Evolutionary conservation across 2,888 invertebrate species (phyloP).

Genomic region (Keiferia lycopersicella): DNA sequence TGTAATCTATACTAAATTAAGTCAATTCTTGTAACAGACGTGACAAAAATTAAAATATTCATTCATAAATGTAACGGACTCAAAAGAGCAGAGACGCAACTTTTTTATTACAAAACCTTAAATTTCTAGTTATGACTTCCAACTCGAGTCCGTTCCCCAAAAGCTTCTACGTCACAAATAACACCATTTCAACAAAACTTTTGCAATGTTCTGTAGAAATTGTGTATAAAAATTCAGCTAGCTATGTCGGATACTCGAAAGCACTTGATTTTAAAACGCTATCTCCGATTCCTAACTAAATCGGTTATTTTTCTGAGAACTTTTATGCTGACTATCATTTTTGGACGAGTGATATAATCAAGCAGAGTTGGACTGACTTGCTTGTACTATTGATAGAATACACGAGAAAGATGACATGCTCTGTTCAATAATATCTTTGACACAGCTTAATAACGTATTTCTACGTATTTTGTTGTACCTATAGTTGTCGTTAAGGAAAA

Average conservation of each 20-base stretch:
- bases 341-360: not conserved
- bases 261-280: constrained; percentile 17
- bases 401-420: too few species aligned
- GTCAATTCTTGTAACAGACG: too few species aligned
- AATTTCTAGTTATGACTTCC: not conserved
- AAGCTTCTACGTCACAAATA: constrained; percentile 17
- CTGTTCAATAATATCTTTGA: too few species aligned
- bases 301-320: constrained; percentile 19
- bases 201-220: constrained; percentile 12
- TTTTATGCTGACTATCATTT: constrained; percentile 9
- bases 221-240: not conserved
- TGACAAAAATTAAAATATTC: not conserved
- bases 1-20: too few species aligned
- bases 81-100: not conserved
- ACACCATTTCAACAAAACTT: constrained; percentile 19
- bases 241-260: constrained; percentile 3
- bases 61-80: not conserved
- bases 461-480: too few species aligned
- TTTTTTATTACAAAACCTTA: not conserved
- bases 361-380: not conserved
- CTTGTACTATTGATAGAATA: not conserved
- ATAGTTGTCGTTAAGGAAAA: too few species aligned
- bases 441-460: too few species aligned
- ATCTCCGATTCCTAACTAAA: constrained; percentile 19
- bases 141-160: not conserved